Base-by-base conservation (phyloP, 2,888 invertebrate genomes). In the Scrobipalpa atriplicella region DNA sequence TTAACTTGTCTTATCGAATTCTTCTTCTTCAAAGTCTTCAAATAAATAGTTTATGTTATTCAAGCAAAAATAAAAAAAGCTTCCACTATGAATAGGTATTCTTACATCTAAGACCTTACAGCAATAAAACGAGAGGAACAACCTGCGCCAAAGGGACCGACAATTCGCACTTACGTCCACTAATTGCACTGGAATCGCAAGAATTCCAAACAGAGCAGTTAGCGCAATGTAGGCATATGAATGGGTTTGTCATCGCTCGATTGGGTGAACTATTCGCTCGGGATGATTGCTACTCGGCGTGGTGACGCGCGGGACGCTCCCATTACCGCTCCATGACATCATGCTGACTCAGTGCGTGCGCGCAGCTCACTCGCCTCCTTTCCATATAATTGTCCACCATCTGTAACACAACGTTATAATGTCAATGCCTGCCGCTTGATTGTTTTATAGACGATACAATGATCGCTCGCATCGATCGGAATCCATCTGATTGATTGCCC, bases 241-340 rank as follows among this genome's bases (percentile, higher is more conserved):
- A 90, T 89, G 89, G 84, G 82, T 85, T 86, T 89, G 91, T 91
- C 91, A 90, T 89, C 89, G 89, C 91, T 88, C 86, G 85, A 91
- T 90, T 89, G 86, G 88, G 78, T 81, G 84, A 88, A 86, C 85
- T 84, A 89, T 89, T 88, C 83, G 85, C 52, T 10, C 65, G 62
- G 58, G 66, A 62, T 38, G 62, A n/a, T 58, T 29, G 54, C 1
- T 21, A 18, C 54, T 18, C 9, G 58, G 58, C 36, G 69, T 52
- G 51, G 18, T 60, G 62, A 62, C 62, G 66, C 75, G 80, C 82
- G 85, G 89, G 89, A 86, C 90, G 90, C 86, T 89, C 87, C 88
- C 84, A 86, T 87, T 83, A 80, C 78, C 75, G 75, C 78, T 75
- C 71, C 72, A 87, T 91, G 91, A 91, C 89, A 89, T 92, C 90